Evolutionary conservation across 2,888 invertebrate genomes (phyloP).

Genomic region (Corbicula japonica): DNA sequence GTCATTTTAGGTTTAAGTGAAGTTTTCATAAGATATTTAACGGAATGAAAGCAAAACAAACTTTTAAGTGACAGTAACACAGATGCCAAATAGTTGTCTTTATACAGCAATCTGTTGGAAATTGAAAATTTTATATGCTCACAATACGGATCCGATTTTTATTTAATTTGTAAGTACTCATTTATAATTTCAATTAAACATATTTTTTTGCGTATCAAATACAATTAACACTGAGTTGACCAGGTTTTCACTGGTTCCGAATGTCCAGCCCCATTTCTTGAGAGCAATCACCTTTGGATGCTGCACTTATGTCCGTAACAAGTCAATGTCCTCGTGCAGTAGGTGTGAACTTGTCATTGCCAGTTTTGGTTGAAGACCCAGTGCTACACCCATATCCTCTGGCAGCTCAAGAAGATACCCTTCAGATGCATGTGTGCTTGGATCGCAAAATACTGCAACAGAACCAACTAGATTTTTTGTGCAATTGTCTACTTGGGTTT

Average conservation of each 20-base stretch:
- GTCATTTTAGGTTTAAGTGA: no score
- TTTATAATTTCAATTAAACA: no score
- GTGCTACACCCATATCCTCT: neutral
- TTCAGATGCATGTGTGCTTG: slow-evolving; percentile 9
- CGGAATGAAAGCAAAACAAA: no score
- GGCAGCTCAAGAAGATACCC: slow-evolving; percentile 10
- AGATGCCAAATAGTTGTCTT: no score
- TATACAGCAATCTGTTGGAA: no score
- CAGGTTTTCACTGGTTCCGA: slow-evolving; percentile 22
- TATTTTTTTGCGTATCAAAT: no score
- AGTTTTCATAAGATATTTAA: no score
- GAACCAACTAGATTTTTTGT: neutral
- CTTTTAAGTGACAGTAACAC: no score
- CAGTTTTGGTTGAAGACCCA: slow-evolving; percentile 30
- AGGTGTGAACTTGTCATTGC: neutral
- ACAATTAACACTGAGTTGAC: no score
- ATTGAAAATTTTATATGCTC: no score
- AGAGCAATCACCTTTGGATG: slow-evolving; percentile 6
- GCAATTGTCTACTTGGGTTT: neutral
- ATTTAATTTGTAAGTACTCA: no score
- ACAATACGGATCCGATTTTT: no score
- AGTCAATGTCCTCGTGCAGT: neutral
- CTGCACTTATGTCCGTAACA: neutral
- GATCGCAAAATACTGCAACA: slow-evolving; percentile 31
- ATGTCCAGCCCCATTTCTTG: slow-evolving; percentile 22